Base-by-base conservation (phyloP, 2,888 invertebrate species). In the Aricia artaxerxes region DNA sequence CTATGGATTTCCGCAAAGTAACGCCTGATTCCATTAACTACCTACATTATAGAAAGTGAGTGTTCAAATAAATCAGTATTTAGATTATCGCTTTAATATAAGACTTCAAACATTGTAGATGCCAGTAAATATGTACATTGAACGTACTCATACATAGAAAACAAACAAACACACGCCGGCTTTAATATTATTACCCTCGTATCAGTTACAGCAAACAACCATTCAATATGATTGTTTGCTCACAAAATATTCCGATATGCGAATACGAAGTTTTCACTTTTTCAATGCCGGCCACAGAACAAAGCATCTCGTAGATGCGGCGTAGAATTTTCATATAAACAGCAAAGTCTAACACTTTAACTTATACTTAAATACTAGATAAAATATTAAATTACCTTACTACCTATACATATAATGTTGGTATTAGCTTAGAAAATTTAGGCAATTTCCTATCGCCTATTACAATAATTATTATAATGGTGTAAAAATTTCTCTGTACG, bases 261-360 rank as follows among this genome's bases (percentile, higher is more conserved):
- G 80, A 76, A 78, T 82, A 81, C 82, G 84, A 84, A 84, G 87
- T 85, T 87, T 84, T 85, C 92, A 92, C 91, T 92, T 93, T 93
- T 93, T 93, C 91, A 92, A 92, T 93, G 89, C 90, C 86, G 87
- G 84, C 83, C 83, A 24, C 11, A 31, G 64, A 64, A 31, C 64
- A 7, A n/a, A 31, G 64, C 11, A 64, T 31, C 64, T 11, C 64
- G 64, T 64, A 64, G 64, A 64, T 11, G 64, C 31, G 24, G 11
- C 64, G 31, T 11, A 4, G 4, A 64, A 11, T 64, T 24, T 61
- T 7, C 0, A 64, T 64, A 13, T 1, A 9, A 35, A 9, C 7
- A 35, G 11, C 64, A 9, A 4, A n/a, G n/a, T n/a, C 31, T 24
- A 1, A 31, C 31, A 64, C 31, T 1, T 40, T 16, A 1, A 5